Evolutionary conservation across 2,888 invertebrate genomes (phyloP), one percentile per base, ranked within the genome.

Genomic region (Teinopalpus imperialis): DNA sequence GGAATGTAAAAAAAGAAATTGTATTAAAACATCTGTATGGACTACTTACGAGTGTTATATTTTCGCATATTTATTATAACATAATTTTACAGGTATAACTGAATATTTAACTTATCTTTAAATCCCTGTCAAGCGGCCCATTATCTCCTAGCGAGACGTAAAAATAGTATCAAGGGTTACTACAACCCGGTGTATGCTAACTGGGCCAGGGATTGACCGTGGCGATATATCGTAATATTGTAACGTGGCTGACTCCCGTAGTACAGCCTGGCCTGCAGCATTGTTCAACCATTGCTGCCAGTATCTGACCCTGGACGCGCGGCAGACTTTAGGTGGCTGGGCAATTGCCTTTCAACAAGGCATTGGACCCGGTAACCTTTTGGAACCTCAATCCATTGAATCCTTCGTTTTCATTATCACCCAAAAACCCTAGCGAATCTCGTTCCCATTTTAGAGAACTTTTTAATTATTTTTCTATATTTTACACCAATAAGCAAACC

Each of bases 311-410:
- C 43, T 54, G 41, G 48, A 60, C 68, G n/a, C n/a, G n/a, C n/a
- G n/a, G 71, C 69, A 65, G 66, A 72, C 74, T 68, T 49, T 39
- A 59, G 81, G 83, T 50, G 54, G 89, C 89, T 85, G 71, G 75
- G 63, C 85, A 86, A 86, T 87, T 57, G 89, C 86, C 69, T 89
- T 87, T 86, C 87, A 83, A 88, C 85, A 86, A 89, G 68, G 81
- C 89, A 86, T 87, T 87, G 87, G 2, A 59, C 61, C 72, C 60
- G 50, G 87, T 87, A 85, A 65, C 86, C 79, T 70, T 59, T 50
- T 9, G 16, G 53, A 56, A 10, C 2, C 8, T 12, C 14, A 14
- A 4, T 20, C n/a, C 24, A 3, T 27, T 4, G 16, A 3, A 3
- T 4, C 16, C 16, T 4, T 16, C 16, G 16, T 2, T 16, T 4